These are phyloP conservation scores for Drosophila kurseongensis DNA, from an alignment of 1,140 invertebrate genomes.

Conservation along the genomic window DNA sequence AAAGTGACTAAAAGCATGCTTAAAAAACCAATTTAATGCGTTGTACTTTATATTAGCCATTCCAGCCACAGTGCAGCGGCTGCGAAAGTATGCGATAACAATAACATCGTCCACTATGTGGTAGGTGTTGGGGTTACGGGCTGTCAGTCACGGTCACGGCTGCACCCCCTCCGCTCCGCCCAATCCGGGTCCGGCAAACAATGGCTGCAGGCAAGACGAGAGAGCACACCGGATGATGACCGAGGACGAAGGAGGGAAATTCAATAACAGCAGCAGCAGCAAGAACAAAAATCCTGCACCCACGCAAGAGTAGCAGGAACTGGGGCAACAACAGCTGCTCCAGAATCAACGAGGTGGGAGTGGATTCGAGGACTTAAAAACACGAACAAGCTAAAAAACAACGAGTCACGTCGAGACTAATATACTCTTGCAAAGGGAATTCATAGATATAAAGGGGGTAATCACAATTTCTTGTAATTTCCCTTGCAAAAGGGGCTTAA, in stretches of 20 bases:
- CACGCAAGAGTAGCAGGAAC: conserved; percentile 30
- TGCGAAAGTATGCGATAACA: conserved; percentile 30
- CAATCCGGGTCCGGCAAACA: conserved; percentile 25
- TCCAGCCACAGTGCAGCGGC: conserved; percentile 21
- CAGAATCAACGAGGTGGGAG: conserved; percentile 12
- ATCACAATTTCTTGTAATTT: background rate
- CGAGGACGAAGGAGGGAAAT: conserved; percentile 45
- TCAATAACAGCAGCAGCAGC: conserved; percentile 58
- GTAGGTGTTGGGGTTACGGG: conserved; percentile 54
- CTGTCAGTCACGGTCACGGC: conserved; percentile 72
- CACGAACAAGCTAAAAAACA: conserved; percentile 6
- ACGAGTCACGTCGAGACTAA: conserved; percentile 3
- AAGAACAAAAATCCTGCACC: conserved; percentile 35
- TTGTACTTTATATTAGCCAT: background rate
- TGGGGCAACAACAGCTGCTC: conserved; percentile 39
- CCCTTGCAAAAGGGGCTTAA: background rate
- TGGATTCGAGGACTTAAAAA: conserved; percentile 25
- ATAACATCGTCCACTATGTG: conserved; percentile 40
- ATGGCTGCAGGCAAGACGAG: conserved; percentile 30
- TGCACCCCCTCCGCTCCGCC: conserved; percentile 21
- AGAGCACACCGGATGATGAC: conserved; percentile 46
- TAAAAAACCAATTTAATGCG: background rate
- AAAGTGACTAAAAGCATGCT: background rate
- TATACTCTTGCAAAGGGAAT: conserved; percentile 12
- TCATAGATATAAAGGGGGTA: background rate